phyloP scores from a whole-genome alignment of 2,888 invertebrate genomes.

The Drosophila sordidula region DNA sequence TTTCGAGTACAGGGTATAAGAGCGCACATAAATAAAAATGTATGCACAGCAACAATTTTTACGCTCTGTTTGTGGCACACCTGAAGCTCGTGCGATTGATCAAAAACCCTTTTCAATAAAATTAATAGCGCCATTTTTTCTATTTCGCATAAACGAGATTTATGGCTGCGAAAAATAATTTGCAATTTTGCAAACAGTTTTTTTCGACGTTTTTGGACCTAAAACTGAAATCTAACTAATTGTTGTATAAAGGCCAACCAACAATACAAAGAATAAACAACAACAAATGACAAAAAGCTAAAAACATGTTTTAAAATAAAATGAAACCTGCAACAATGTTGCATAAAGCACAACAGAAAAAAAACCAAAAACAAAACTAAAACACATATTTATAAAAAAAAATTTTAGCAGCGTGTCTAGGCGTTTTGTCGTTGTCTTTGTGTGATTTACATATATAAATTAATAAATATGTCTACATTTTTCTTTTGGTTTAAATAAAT shows the following conservation, averaged over 20 bases:
- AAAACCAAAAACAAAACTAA: conserved; percentile 11
- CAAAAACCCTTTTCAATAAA: conserved; percentile 74
- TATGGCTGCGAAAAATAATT: conserved; percentile 53
- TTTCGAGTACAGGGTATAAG: conserved; percentile 9
- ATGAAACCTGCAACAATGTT: conserved; percentile 12
- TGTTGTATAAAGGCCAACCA: conserved; percentile 28
- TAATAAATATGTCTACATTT: conserved; percentile 15
- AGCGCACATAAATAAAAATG: conserved; percentile 48
- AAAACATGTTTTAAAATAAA: conserved; percentile 27
- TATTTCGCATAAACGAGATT: conserved; percentile 44
- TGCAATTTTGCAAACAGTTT: conserved; percentile 37
- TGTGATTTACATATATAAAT: conserved; percentile 45
- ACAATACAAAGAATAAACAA: conserved; percentile 4
- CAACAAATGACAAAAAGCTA: conserved; percentile 2
- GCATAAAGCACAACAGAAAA: conserved; percentile 17
- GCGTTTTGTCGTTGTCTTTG: conserved; percentile 49
- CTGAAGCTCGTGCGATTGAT: conserved; percentile 32
- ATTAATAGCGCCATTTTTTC: conserved; percentile 52
- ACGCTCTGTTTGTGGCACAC: conserved; percentile 34
- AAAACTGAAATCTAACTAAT: conserved; percentile 39
- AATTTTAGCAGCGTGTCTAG: conserved; percentile 44
- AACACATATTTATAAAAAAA: conserved; percentile 16
- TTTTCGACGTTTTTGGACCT: conserved; percentile 8
- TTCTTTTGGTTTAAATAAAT: conserved; percentile 42
- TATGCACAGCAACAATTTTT: conserved; percentile 45